These are phyloP conservation scores for Penaeus vannamei DNA, from an alignment of 1,140 invertebrate species.

Conservation along the genomic window DNA sequence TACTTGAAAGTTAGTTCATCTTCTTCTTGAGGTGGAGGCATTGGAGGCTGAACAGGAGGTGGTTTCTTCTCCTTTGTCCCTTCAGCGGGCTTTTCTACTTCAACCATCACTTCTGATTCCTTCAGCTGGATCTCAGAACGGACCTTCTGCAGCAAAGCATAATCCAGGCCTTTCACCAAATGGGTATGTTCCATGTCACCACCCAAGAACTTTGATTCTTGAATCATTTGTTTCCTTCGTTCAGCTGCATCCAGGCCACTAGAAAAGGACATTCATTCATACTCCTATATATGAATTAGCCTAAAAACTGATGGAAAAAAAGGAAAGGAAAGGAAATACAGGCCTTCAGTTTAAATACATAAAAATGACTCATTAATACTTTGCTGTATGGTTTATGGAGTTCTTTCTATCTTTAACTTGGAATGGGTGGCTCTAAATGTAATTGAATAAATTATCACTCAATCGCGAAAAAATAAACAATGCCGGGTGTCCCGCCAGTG, in stretches of 20 bases:
- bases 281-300: background rate
- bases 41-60: constrained; percentile 11
- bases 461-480: too few species aligned
- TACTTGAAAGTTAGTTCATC: constrained; percentile 75
- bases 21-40: constrained; percentile 82
- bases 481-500: too few species aligned
- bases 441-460: too few species aligned
- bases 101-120: constrained; percentile 87
- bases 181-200: constrained; percentile 99
- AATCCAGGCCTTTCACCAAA: constrained; percentile 99
- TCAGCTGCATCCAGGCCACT: constrained; percentile 87
- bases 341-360: background rate
- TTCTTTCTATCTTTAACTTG: too few species aligned
- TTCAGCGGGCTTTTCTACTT: constrained; percentile 79
- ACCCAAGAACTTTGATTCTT: constrained; percentile 99
- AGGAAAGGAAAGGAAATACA: background rate
- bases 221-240: constrained; percentile 93
- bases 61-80: constrained; percentile 75
- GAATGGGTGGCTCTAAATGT: too few species aligned
- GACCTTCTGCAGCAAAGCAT: constrained; percentile 96
- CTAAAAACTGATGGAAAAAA: background rate
- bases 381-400: too few species aligned
- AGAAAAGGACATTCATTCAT: constrained; percentile 26
- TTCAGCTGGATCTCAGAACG: constrained; percentile 85
- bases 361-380: too few species aligned